Percentiles rank a stretch among this genome's conserved stretches.
These are phyloP conservation scores for Dasyornis broadbenti DNA, from an alignment of 2,113 vertebrate species.

Conservation along the genomic window DNA sequence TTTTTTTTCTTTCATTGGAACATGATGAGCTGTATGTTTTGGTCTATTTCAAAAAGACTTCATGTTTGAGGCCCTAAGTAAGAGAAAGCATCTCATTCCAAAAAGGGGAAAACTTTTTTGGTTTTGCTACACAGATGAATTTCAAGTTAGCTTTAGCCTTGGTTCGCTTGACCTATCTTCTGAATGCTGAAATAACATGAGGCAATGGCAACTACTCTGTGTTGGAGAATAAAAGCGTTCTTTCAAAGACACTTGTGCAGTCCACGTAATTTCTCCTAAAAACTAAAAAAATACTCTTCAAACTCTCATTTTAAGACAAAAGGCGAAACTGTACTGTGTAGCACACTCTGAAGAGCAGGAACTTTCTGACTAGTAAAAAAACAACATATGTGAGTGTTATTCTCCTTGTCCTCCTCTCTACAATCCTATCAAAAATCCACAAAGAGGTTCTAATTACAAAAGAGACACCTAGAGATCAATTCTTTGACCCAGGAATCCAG, in stretches of 20 bases:
- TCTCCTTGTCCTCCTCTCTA: neutral
- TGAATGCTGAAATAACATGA: neutral
- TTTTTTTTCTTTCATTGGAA: neutral
- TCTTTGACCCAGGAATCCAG: neutral
- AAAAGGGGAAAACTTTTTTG: neutral
- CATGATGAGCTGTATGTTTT: constrained; percentile 4
- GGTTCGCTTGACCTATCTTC: neutral
- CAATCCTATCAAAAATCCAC: neutral
- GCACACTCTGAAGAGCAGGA: neutral
- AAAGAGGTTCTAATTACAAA: too few species aligned
- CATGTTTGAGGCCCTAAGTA: neutral
- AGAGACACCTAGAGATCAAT: neutral
- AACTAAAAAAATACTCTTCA: neutral
- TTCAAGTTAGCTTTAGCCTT: neutral
- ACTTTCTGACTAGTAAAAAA: neutral
- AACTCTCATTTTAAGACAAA: neutral
- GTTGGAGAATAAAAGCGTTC: neutral
- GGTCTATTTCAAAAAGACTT: neutral
- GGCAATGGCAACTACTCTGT: neutral
- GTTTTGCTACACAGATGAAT: neutral
- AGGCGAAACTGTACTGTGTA: neutral
- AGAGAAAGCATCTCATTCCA: neutral
- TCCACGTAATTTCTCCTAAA: neutral
- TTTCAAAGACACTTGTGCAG: neutral
- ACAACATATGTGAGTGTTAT: neutral